phyloP scores from a whole-genome alignment of 2,113 vertebrate species.

The Toxotes jaculatrix region DNA sequence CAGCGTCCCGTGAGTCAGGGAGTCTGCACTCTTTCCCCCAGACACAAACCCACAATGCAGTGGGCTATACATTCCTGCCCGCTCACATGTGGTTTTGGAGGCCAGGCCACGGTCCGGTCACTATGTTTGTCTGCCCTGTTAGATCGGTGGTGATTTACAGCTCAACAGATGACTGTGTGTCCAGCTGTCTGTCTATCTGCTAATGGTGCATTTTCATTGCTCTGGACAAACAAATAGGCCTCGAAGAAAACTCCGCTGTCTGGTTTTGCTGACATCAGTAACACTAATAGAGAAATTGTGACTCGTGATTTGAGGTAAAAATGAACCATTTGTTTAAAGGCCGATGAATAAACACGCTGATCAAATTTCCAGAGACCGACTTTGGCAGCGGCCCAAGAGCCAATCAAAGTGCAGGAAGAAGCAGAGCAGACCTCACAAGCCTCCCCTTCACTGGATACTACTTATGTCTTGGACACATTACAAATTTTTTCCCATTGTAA shows the following conservation, averaged over 20 bases:
- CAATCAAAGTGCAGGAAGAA: constrained; percentile 66
- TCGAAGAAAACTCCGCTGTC: constrained; percentile 27
- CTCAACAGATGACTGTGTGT: constrained; percentile 28
- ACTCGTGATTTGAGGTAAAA: constrained; percentile 51
- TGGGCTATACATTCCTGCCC: constrained; percentile 73
- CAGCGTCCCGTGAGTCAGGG: constrained; percentile 76
- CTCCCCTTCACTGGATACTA: constrained; percentile 34
- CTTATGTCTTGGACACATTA: constrained; percentile 26
- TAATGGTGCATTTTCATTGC: constrained; percentile 11
- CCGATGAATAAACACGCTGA: constrained; percentile 54
- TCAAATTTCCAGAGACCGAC: constrained; percentile 65
- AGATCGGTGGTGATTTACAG: constrained; percentile 46
- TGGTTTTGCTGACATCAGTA: constrained; percentile 37
- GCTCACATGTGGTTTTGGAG: constrained; percentile 74
- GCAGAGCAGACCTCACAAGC: constrained; percentile 36
- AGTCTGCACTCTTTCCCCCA: constrained; percentile 54
- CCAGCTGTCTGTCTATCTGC: constrained; percentile 19
- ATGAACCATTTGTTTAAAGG: constrained; percentile 49
- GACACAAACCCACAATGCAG: constrained; percentile 68
- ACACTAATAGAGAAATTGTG: constrained; percentile 28
- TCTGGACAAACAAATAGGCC: constrained; percentile 31
- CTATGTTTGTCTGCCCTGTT: constrained; percentile 38
- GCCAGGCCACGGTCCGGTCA: constrained; percentile 63
- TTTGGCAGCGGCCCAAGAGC: constrained; percentile 60
- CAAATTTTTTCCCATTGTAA: constrained; percentile 49